A percentile compares a stretch with the other conserved stretches of the same genome.
Evolutionary conservation across 2,113 vertebrate genomes (phyloP).

Genomic region (Lophochroa leadbeateri): DNA sequence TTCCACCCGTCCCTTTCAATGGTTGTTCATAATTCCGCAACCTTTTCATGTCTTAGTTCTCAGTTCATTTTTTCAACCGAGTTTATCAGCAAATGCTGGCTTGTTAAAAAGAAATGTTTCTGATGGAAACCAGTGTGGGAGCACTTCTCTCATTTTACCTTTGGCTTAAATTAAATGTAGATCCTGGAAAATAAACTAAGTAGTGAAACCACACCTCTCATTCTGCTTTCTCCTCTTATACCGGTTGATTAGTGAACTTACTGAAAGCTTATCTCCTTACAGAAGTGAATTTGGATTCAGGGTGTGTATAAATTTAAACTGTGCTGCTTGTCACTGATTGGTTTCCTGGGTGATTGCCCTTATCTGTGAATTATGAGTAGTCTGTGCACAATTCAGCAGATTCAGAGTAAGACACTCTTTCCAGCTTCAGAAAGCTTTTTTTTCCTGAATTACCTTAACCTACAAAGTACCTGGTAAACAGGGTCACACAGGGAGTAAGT

Average conservation of each 20-base stretch:
- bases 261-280: constrained; percentile 32
- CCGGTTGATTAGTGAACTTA: neutral
- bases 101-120: neutral
- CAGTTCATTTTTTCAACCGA: neutral
- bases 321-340: neutral
- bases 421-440: neutral
- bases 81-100: neutral
- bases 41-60: neutral
- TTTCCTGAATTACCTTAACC: neutral
- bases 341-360: neutral
- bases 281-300: constrained; percentile 37
- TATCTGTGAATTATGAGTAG: neutral
- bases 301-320: constrained; percentile 9
- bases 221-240: neutral
- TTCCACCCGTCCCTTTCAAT: neutral
- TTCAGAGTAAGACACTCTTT: neutral
- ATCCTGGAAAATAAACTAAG: neutral
- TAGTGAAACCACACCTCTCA: neutral
- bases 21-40: neutral
- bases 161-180: neutral
- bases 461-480: neutral
- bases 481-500: neutral
- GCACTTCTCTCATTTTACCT: neutral
- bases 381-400: neutral
- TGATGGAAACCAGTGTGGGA: neutral